Percentiles rank a stretch among this genome's conserved stretches.
Conservation (phyloP, 2,797 vertebrate genomes). For the Liasis olivaceus region DNA sequence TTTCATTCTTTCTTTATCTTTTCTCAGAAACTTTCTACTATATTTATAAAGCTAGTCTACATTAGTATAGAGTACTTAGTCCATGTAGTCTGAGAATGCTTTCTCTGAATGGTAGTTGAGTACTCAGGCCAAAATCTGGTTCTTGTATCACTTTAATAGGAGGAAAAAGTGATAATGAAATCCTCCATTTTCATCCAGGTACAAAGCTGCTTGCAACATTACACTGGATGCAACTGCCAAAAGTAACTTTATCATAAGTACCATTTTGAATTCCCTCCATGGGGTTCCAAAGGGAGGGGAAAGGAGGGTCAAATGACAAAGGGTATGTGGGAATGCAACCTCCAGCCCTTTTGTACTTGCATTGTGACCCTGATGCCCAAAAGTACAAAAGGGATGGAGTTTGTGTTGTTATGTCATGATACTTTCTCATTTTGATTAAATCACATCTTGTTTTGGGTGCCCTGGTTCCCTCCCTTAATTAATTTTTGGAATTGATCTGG, state of each 20-base stretch:
- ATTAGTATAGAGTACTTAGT: not conserved
- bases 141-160: not conserved
- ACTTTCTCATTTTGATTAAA: not conserved
- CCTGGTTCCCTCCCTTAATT: not conserved
- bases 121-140: not conserved
- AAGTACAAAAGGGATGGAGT: not conserved
- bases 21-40: not conserved
- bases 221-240: not conserved
- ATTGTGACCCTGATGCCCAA: not conserved
- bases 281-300: not conserved
- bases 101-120: not conserved
- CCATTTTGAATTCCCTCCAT: not conserved
- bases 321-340: not conserved
- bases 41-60: not conserved
- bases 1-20: too few relatives aligned
- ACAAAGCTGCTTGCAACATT: not conserved
- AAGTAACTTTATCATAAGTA: not conserved
- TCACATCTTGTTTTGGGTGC: not conserved
- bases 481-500: not conserved
- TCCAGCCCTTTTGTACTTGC: not conserved
- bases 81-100: not conserved
- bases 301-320: not conserved
- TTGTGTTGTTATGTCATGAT: not conserved
- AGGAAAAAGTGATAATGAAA: not conserved
- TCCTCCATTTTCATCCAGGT: not conserved